Conservation (phyloP, 2,113 vertebrate genomes). For the Tenebrosternarchus preto region DNA sequence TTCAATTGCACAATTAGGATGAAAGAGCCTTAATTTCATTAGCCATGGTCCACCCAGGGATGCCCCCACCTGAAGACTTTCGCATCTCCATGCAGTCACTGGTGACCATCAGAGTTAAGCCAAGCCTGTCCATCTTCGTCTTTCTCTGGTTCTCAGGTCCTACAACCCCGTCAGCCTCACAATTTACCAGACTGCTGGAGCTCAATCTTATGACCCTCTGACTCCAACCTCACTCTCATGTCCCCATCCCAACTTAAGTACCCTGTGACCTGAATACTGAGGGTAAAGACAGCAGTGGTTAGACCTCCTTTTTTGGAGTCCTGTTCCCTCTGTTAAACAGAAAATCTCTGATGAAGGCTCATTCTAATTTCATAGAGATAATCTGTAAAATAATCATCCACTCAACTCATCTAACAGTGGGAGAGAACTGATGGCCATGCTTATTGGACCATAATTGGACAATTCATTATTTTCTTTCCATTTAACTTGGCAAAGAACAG, state of each 20-base stretch:
- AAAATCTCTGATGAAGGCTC: constrained; percentile 56
- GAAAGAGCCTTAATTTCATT: neutral
- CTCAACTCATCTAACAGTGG: constrained; percentile 60
- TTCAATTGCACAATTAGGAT: neutral
- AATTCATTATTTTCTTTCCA: constrained; percentile 59
- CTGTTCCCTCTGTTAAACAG: neutral
- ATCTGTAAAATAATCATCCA: constrained; percentile 59
- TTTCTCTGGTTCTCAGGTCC: constrained; percentile 44
- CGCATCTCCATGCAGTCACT: constrained; percentile 6
- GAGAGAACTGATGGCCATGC: constrained; percentile 54
- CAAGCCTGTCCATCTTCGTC: constrained; percentile 50
- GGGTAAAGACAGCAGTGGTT: constrained; percentile 20
- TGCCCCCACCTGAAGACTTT: neutral
- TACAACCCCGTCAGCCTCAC: constrained; percentile 69
- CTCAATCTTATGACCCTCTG: constrained; percentile 68
- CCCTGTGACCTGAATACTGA: neutral
- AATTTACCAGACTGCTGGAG: constrained; percentile 77
- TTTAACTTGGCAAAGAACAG: constrained; percentile 50
- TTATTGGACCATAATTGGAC: constrained; percentile 62
- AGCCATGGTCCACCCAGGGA: neutral
- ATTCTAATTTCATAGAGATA: constrained; percentile 54
- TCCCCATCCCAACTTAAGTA: neutral
- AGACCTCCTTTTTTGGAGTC: constrained; percentile 26
- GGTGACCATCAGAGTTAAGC: constrained; percentile 34
- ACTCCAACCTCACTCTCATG: constrained; percentile 45